phyloP scores from a whole-genome alignment of 2,113 vertebrate species.

The Sinocyclocheilus grahami region DNA sequence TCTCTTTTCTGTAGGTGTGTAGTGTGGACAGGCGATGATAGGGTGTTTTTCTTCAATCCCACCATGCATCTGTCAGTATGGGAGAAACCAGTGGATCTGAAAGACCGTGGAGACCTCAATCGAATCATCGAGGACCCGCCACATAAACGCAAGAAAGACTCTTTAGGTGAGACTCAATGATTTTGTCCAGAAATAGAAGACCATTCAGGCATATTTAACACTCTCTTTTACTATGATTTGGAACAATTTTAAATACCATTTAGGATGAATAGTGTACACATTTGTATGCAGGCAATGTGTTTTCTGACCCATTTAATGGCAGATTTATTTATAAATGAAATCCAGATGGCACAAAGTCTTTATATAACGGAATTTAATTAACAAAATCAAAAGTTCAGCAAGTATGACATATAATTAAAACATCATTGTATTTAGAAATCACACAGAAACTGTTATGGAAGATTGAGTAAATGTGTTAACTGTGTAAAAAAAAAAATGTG shows the following conservation, averaged over 20 bases:
- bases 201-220: not conserved
- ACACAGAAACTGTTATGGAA: not conserved
- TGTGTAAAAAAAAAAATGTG: not conserved
- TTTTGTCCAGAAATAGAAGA: not conserved
- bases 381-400: not conserved
- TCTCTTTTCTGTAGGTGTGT: conserved; percentile 81
- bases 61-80: conserved; percentile 91
- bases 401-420: not conserved
- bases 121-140: conserved; percentile 88
- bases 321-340: not conserved
- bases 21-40: conserved; percentile 93
- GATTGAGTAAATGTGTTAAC: not conserved
- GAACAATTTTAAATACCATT: too few species aligned
- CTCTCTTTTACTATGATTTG: too few species aligned
- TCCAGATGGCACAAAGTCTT: not conserved
- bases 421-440: not conserved
- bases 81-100: conserved; percentile 87
- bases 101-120: conserved; percentile 84
- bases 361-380: not conserved
- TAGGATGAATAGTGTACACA: not conserved
- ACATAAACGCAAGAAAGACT: conserved; percentile 89
- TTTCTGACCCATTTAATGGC: conserved; percentile 5
- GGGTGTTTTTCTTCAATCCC: conserved; percentile 96
- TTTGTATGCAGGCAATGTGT: not conserved
- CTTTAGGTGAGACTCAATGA: not conserved